Conservation (phyloP, 2,797 vertebrate species). For the Eurystomus glaucurus region DNA sequence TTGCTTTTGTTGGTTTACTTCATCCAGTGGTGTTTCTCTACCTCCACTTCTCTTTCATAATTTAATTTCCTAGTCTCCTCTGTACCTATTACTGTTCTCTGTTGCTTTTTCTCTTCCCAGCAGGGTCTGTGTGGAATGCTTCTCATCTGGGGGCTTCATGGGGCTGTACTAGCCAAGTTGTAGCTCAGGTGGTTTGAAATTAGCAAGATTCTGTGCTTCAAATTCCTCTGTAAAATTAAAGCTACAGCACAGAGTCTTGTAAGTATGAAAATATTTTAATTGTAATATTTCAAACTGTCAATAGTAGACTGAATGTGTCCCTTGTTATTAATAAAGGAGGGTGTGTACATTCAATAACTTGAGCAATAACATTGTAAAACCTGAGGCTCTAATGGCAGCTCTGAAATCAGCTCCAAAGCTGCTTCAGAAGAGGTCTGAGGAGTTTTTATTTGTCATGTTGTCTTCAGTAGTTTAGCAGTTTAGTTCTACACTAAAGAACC, state of each 20-base stretch:
- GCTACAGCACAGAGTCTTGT: slow-evolving; percentile 62
- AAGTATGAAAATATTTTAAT: slow-evolving; percentile 53
- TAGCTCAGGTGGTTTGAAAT: slow-evolving; percentile 60
- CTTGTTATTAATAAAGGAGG: background rate
- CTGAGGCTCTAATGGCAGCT: background rate
- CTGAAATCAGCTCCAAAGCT: background rate
- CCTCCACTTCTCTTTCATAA: background rate
- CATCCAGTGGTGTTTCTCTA: background rate
- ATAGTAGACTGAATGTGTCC: background rate
- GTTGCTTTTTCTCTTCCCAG: slow-evolving; percentile 54
- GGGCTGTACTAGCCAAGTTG: slow-evolving; percentile 23
- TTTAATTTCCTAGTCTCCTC: background rate
- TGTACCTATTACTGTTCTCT: slow-evolving; percentile 24
- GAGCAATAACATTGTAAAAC: background rate
- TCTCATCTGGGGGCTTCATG: background rate
- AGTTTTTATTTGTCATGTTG: background rate
- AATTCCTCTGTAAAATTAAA: slow-evolving; percentile 47
- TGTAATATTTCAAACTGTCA: slow-evolving; percentile 2
- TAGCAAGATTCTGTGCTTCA: slow-evolving; percentile 68
- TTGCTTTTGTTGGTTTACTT: background rate
- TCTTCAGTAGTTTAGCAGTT: background rate
- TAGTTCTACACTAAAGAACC: background rate
- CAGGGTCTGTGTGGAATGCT: slow-evolving; percentile 17
- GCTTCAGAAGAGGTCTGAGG: background rate
- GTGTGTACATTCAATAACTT: background rate